Conservation (phyloP, 1,140 invertebrate genomes). For the Temnothorax nylanderi region DNA sequence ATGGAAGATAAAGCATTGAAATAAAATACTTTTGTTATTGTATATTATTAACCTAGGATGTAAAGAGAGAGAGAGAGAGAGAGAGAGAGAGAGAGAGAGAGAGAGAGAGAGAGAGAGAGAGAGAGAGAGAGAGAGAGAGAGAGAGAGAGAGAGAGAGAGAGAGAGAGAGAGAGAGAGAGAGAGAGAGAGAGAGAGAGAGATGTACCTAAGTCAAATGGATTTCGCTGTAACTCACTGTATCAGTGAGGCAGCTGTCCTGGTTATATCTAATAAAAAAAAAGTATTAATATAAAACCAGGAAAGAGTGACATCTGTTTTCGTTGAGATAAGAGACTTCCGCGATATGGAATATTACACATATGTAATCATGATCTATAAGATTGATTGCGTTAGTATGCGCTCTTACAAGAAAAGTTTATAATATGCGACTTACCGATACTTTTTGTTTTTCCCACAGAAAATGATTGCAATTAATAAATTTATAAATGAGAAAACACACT, state of each 20-base stretch:
- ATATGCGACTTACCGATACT: neutral
- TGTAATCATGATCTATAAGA: conserved; percentile 13
- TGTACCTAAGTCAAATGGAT: conserved; percentile 78
- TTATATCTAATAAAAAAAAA: conserved; percentile 82
- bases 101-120: neutral
- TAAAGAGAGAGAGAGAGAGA: conserved; percentile 58
- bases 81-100: neutral
- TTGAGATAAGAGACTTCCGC: conserved; percentile 23
- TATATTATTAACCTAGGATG: conserved; percentile 80
- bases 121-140: conserved; percentile 68
- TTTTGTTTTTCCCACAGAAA: neutral
- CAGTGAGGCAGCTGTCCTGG: conserved; percentile 81
- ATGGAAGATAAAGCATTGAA: conserved; percentile 37
- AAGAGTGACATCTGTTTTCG: conserved; percentile 59
- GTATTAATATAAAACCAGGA: conserved; percentile 79
- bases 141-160: conserved; percentile 50
- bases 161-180: neutral
- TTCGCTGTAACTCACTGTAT: conserved; percentile 83
- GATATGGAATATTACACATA: conserved; percentile 43
- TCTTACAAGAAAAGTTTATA: conserved; percentile 7
- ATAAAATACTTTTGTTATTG: conserved; percentile 74
- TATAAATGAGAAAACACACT: neutral
- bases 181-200: conserved; percentile 50
- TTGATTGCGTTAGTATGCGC: conserved; percentile 34
- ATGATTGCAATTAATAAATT: neutral